These are phyloP conservation scores for Mythimna pallens DNA, from an alignment of 2,888 invertebrate genomes.

Conservation along the genomic window DNA sequence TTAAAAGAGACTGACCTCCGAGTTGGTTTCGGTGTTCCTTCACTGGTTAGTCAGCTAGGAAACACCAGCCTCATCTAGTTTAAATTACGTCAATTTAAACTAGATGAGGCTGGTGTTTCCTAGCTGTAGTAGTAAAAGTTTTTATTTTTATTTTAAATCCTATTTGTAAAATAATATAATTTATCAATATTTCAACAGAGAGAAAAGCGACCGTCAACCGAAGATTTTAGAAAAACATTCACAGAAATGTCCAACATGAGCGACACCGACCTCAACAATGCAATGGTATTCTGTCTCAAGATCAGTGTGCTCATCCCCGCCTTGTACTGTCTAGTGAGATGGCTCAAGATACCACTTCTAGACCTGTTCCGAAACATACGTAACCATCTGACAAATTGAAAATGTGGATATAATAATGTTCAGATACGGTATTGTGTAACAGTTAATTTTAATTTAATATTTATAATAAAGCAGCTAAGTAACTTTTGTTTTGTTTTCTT, in stretches of 20 bases:
- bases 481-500: constrained; percentile 13
- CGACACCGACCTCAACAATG: constrained; percentile 42
- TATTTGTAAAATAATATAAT: too few relatives aligned
- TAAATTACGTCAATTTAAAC: too few relatives aligned
- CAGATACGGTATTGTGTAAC: constrained; percentile 30
- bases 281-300: constrained; percentile 64
- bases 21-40: too few relatives aligned
- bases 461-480: constrained; percentile 38
- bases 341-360: constrained; percentile 63
- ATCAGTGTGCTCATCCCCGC: constrained; percentile 70
- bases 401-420: constrained; percentile 35
- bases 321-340: constrained; percentile 69
- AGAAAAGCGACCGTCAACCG: constrained; percentile 62
- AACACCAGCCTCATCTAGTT: too few relatives aligned
- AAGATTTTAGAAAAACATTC: constrained; percentile 73
- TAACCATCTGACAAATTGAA: constrained; percentile 30
- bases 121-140: too few relatives aligned
- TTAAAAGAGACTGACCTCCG: too few relatives aligned
- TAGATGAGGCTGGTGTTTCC: too few relatives aligned
- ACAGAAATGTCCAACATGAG: constrained; percentile 57
- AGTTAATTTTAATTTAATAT: constrained; percentile 36
- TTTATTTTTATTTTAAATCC: too few relatives aligned
- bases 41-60: too few relatives aligned
- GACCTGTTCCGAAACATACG: constrained; percentile 52
- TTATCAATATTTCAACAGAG: constrained; percentile 59